A percentile compares a stretch with the other conserved stretches of the same genome.
These are phyloP conservation scores for Heterochromis multidens DNA, from an alignment of 2,113 vertebrate genomes.

Conservation along the genomic window DNA sequence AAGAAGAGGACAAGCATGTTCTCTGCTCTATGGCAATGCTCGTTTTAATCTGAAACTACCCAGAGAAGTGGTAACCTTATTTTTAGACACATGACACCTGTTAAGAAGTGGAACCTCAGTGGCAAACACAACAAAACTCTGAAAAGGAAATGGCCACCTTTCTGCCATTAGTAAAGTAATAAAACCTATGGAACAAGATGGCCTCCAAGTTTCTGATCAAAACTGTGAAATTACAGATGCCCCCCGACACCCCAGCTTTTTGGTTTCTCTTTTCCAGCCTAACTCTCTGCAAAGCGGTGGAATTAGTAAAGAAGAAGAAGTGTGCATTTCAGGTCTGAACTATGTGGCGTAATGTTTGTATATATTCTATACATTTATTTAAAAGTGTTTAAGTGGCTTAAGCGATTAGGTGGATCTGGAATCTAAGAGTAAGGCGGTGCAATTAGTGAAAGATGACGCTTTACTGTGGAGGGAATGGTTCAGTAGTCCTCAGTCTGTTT, in stretches of 20 bases:
- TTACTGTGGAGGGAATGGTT: not conserved
- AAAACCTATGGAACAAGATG: slow-evolving; percentile 5
- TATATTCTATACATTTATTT: slow-evolving; percentile 73
- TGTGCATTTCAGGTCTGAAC: slow-evolving; percentile 25
- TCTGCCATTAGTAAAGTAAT: not conserved
- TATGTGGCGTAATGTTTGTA: slow-evolving; percentile 61
- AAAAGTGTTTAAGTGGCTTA: slow-evolving; percentile 61
- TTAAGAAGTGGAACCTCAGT: not conserved
- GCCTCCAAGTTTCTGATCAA: not conserved
- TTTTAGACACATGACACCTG: not conserved
- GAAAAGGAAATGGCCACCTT: slow-evolving; percentile 12
- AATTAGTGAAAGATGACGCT: not conserved
- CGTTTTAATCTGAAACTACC: not conserved
- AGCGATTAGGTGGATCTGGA: slow-evolving; percentile 31
- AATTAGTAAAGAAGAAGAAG: slow-evolving; percentile 14
- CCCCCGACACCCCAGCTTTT: not conserved
- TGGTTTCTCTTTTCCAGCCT: slow-evolving; percentile 14
- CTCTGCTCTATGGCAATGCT: not conserved
- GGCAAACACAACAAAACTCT: not conserved
- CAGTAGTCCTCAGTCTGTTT: slow-evolving; percentile 34
- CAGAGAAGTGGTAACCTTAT: not conserved
- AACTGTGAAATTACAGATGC: not conserved
- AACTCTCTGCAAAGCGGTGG: not conserved
- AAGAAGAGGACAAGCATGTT: not conserved
- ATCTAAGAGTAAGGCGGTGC: not conserved